Conservation (phyloP, 2,113 vertebrate genomes). For the Muntiacus reevesi region DNA sequence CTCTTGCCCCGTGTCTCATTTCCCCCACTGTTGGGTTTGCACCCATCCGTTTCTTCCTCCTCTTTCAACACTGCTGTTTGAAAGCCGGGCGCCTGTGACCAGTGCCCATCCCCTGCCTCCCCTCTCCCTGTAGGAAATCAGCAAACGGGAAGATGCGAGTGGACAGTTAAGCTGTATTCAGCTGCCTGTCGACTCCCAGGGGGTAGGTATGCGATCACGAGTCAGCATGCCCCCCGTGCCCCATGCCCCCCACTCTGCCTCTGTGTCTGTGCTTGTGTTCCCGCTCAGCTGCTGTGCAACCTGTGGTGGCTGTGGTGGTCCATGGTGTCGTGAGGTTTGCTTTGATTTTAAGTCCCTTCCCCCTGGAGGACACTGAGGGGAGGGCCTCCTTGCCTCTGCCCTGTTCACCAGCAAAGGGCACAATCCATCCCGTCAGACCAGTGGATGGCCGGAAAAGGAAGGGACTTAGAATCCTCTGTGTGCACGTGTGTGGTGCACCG, state of each 20-base stretch:
- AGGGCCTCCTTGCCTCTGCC: background rate
- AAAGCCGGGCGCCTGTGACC: constrained; percentile 70
- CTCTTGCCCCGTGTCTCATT: constrained; percentile 11
- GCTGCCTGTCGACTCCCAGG: constrained; percentile 95
- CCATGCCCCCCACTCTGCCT: constrained; percentile 13
- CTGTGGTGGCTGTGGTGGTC: constrained; percentile 65
- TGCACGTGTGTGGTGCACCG: constrained; percentile 37
- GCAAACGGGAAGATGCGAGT: constrained; percentile 96
- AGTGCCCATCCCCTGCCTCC: constrained; percentile 72
- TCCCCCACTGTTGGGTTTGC: background rate
- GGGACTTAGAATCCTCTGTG: constrained; percentile 84
- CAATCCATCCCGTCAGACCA: background rate
- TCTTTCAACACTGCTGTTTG: constrained; percentile 65
- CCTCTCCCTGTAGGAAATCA: constrained; percentile 93
- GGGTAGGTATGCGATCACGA: constrained; percentile 89
- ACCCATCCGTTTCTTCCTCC: background rate
- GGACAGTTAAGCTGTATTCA: constrained; percentile 98
- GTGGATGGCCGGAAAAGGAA: constrained; percentile 58
- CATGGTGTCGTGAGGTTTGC: constrained; percentile 77
- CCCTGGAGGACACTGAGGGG: constrained; percentile 51
- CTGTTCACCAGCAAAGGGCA: background rate
- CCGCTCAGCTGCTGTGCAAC: constrained; percentile 72
- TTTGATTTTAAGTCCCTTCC: constrained; percentile 86
- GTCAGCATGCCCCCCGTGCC: constrained; percentile 74
- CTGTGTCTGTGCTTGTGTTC: constrained; percentile 78